A percentile compares a stretch with the other conserved stretches of the same genome.
Evolutionary conservation across 2,113 vertebrate genomes (phyloP).

Genomic region (Scatophagus argus): DNA sequence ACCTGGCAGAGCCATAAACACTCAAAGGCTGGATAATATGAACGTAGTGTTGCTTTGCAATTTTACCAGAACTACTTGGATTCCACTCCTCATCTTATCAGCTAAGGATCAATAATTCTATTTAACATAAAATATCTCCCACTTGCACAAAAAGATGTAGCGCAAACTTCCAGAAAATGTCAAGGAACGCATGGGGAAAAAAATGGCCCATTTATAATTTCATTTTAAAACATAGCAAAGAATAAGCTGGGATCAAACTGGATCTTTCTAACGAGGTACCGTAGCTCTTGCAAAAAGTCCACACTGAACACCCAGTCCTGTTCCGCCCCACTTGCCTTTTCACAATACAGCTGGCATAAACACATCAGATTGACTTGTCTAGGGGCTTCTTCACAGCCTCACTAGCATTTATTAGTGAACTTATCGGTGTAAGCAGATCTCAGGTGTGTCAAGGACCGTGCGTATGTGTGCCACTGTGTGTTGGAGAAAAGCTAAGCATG

Average conservation of each 20-base stretch:
- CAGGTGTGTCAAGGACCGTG: constrained; percentile 6
- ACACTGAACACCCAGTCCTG: constrained; percentile 46
- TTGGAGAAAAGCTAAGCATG: constrained; percentile 61
- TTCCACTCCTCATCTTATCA: constrained; percentile 32
- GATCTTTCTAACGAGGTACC: constrained; percentile 70
- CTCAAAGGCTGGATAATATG: constrained; percentile 19
- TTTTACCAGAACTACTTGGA: constrained; percentile 33
- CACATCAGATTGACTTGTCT: constrained; percentile 52
- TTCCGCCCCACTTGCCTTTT: constrained; percentile 15
- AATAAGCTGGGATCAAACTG: constrained; percentile 65
- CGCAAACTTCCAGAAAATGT: constrained; percentile 17
- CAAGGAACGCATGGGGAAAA: constrained; percentile 17
- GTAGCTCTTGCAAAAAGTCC: constrained; percentile 54
- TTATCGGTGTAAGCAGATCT: constrained; percentile 62
- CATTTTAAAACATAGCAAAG: constrained; percentile 70
- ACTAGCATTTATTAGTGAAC: constrained; percentile 76
- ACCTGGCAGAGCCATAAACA: constrained; percentile 42
- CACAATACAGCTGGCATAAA: constrained; percentile 48
- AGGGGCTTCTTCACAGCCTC: constrained; percentile 48
- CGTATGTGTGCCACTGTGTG: constrained; percentile 68
- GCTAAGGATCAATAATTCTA: constrained; percentile 53
- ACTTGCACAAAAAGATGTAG: constrained; percentile 36
- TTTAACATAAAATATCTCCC: constrained; percentile 38
- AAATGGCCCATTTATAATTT: constrained; percentile 62
- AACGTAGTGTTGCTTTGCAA: constrained; percentile 23